Evolutionary conservation across 2,113 vertebrate species (phyloP).

Genomic region (Tetrax tetrax): DNA sequence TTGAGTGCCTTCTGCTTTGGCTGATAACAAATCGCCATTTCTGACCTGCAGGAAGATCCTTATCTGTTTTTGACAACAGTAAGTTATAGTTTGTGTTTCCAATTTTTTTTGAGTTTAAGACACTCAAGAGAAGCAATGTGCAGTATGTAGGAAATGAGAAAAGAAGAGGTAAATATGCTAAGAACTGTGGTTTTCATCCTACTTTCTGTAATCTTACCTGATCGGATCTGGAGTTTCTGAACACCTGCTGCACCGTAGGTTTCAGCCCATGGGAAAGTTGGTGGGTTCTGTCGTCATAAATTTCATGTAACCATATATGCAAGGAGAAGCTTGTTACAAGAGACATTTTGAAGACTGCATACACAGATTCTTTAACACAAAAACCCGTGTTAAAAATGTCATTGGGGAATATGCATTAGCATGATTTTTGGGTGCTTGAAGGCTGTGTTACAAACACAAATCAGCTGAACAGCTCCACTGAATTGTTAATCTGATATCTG

Average conservation of each 20-base stretch:
- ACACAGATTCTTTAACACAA: neutral
- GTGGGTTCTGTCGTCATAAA: neutral
- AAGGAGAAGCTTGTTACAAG: neutral
- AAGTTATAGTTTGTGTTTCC: neutral
- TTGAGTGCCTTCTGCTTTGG: neutral
- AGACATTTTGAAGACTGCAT: neutral
- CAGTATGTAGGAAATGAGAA: neutral
- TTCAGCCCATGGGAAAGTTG: neutral
- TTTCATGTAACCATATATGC: neutral
- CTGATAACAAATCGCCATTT: neutral
- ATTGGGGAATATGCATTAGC: neutral
- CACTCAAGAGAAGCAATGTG: neutral
- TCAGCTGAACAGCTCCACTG: neutral
- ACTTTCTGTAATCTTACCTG: neutral
- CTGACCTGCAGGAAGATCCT: neutral
- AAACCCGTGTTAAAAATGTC: neutral
- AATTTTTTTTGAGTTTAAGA: neutral
- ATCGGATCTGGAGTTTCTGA: neutral
- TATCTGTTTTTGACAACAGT: neutral
- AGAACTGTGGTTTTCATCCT: neutral
- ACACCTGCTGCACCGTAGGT: neutral
- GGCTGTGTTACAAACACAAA: neutral
- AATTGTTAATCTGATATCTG: neutral
- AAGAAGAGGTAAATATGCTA: neutral
- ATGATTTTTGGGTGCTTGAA: neutral